A percentile compares a stretch with the other conserved stretches of the same genome.
Conservation (phyloP, 2,888 invertebrate genomes). For the Dynastes maya region DNA sequence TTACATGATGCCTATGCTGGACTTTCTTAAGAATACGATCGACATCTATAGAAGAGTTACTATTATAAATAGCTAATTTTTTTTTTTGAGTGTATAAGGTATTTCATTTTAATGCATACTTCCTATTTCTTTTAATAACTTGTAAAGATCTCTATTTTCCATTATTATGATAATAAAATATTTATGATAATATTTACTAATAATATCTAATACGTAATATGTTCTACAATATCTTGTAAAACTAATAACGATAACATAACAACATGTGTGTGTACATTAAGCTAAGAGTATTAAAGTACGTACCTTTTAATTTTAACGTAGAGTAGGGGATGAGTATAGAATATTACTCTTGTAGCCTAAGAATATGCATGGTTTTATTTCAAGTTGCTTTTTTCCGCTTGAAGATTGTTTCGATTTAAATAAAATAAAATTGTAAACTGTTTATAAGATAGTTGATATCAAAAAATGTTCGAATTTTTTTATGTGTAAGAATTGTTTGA, state of each 20-base stretch:
- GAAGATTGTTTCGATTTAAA: conserved; percentile 35
- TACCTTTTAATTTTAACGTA: no score
- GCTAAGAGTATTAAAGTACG: no score
- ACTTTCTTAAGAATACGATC: no score
- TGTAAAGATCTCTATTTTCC: conserved; percentile 46
- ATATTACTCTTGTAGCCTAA: conserved; percentile 14
- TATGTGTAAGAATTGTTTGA: conserved; percentile 26
- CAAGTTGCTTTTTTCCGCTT: conserved; percentile 40
- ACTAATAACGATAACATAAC: not conserved
- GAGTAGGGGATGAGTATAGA: no score
- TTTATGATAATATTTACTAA: conserved; percentile 8
- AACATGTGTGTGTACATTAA: no score
- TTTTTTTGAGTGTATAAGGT: not conserved
- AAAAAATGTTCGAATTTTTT: conserved; percentile 48
- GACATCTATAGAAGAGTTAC: no score
- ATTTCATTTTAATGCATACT: conserved; percentile 33
- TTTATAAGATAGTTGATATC: conserved; percentile 6
- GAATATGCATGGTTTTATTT: conserved; percentile 24
- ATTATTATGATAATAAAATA: conserved; percentile 38
- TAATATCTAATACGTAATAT: not conserved
- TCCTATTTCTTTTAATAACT: conserved; percentile 32
- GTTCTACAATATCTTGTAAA: conserved; percentile 33
- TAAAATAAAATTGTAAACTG: conserved; percentile 18
- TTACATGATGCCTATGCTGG: no score
- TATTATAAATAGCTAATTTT: no score